Conservation (phyloP, 2,888 invertebrate genomes). For the Macrophya alboannulata region DNA sequence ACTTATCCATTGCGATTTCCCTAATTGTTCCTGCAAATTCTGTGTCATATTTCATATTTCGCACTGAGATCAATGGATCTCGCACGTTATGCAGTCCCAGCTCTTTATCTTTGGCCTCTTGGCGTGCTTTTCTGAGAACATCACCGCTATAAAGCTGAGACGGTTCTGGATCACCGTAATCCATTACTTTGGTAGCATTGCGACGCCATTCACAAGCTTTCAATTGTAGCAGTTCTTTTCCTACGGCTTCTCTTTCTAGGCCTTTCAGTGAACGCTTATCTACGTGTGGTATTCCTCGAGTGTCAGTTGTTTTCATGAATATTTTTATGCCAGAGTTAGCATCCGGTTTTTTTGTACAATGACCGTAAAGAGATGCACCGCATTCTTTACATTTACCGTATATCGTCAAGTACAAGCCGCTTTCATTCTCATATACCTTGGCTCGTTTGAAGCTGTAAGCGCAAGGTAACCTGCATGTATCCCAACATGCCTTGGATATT, state of each 20-base stretch:
- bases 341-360: background rate
- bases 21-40: constrained; percentile 48
- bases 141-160: background rate
- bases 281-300: constrained; percentile 30
- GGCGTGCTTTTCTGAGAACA: background rate
- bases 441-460: constrained; percentile 38
- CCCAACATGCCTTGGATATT: no score
- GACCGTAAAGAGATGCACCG: background rate
- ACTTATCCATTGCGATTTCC: constrained; percentile 49
- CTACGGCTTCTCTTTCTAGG: background rate
- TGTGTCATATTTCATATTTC: constrained; percentile 32
- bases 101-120: constrained; percentile 10
- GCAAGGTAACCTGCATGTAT: constrained; percentile 48
- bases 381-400: constrained; percentile 50
- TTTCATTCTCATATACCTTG: constrained; percentile 42
- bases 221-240: constrained; percentile 40
- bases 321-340: constrained; percentile 24
- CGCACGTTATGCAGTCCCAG: background rate
- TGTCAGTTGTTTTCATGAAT: constrained; percentile 43
- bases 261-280: constrained; percentile 42
- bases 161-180: background rate
- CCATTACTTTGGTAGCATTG: background rate
- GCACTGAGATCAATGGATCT: constrained; percentile 39
- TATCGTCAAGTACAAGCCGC: constrained; percentile 14
- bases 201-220: constrained; percentile 46